Evolutionary conservation across 2,113 vertebrate genomes (phyloP).

Genomic region (Cygnus buccinator): DNA sequence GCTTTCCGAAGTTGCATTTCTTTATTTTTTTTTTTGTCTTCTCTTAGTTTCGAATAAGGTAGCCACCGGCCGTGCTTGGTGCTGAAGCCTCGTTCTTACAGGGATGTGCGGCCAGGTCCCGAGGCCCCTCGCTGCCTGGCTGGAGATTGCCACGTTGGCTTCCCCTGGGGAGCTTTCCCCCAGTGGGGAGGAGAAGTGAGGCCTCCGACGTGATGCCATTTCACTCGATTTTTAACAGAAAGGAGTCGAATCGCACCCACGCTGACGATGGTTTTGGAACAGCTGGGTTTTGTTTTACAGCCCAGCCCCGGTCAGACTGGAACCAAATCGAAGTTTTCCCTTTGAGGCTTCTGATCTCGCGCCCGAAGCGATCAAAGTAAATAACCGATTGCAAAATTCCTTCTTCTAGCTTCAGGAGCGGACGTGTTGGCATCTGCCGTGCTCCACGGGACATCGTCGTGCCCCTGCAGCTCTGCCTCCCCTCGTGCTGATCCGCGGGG

Average conservation of each 20-base stretch:
- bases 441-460: neutral
- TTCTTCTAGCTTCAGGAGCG: neutral
- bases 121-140: neutral
- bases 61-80: fast-evolving
- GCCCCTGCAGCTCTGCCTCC: neutral
- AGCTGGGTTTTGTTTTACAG: no score
- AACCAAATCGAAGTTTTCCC: neutral
- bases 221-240: neutral
- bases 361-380: neutral
- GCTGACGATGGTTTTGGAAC: neutral
- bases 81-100: neutral
- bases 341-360: neutral
- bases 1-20: neutral
- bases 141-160: neutral
- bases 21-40: neutral
- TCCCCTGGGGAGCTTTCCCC: neutral
- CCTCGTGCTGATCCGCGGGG: no score
- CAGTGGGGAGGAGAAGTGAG: neutral
- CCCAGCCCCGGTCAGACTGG: neutral
- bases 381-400: neutral
- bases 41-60: neutral
- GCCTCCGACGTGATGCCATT: neutral
- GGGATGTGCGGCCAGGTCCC: fast-evolving
- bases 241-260: neutral
- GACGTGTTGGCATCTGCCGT: neutral